Evolutionary conservation across 2,113 vertebrate species (phyloP).

Genomic region (Thoracochromis brauschi): DNA sequence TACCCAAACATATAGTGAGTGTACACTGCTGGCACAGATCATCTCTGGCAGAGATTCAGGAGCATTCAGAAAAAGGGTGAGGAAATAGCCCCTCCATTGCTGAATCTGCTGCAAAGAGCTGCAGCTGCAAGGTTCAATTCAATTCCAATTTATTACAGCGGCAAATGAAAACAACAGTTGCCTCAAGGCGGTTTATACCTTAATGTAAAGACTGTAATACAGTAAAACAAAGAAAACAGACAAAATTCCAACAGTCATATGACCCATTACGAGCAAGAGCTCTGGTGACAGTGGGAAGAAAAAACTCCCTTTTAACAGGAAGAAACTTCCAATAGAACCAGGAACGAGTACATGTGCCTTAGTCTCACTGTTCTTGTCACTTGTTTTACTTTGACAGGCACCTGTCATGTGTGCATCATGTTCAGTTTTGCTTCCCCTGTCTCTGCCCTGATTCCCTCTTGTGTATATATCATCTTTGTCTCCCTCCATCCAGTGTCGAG

Average conservation of each 20-base stretch:
- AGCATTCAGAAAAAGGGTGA: neutral
- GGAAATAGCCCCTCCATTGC: neutral
- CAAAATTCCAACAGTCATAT: neutral
- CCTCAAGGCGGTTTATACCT: neutral
- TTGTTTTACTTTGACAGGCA: neutral
- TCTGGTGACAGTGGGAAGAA: neutral
- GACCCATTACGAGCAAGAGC: rapidly evolving
- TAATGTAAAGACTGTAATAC: neutral
- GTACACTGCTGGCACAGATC: neutral
- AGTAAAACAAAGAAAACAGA: neutral
- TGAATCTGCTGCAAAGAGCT: neutral
- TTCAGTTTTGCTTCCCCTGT: neutral
- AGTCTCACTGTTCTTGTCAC: neutral
- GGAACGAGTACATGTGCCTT: neutral
- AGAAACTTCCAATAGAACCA: neutral
- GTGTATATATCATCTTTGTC: neutral
- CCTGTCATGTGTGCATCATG: neutral
- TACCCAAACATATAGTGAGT: neutral
- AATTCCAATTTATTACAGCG: neutral
- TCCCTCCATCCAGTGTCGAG: neutral
- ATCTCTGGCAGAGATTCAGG: neutral
- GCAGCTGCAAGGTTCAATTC: neutral
- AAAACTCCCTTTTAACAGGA: neutral
- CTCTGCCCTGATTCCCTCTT: neutral
- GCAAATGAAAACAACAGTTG: neutral